These are phyloP conservation scores for Listronotus oregonensis DNA, from an alignment of 1,140 invertebrate species.

Conservation along the genomic window DNA sequence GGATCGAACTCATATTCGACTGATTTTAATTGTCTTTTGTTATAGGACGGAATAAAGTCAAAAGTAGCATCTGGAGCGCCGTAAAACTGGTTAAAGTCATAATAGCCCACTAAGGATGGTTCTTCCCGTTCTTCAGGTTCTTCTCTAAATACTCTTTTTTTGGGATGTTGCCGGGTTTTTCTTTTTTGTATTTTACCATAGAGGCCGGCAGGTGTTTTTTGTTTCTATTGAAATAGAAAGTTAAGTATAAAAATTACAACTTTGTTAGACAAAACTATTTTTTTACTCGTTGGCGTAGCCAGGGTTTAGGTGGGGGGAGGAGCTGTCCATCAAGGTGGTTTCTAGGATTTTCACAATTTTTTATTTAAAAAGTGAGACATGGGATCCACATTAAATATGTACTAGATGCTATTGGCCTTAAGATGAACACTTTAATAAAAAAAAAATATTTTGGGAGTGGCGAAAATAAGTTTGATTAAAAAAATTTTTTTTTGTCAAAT, in stretches of 20 bases:
- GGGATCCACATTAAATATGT: too few relatives aligned
- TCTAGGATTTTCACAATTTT: too few relatives aligned
- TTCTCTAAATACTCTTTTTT: neutral
- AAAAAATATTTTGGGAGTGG: too few relatives aligned
- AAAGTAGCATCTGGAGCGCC: slow-evolving; percentile 3
- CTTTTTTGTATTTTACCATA: slow-evolving; percentile 19
- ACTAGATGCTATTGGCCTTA: too few relatives aligned
- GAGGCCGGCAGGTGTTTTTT: slow-evolving; percentile 10
- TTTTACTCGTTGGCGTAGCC: too few relatives aligned
- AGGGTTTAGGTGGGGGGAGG: too few relatives aligned
- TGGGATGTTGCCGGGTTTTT: slow-evolving; percentile 7
- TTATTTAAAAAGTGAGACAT: too few relatives aligned
- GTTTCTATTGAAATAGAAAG: slow-evolving; percentile 1
- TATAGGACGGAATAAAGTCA: slow-evolving; percentile 25
- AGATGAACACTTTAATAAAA: too few relatives aligned
- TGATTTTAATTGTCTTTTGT: slow-evolving; percentile 25
- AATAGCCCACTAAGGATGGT: neutral
- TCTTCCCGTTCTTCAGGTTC: neutral
- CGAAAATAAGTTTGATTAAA: too few relatives aligned
- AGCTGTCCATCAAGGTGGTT: too few relatives aligned
- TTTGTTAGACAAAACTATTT: too few relatives aligned
- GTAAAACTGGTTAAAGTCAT: slow-evolving; percentile 1
- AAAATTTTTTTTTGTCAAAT: too few relatives aligned
- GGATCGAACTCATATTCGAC: slow-evolving; percentile 29
- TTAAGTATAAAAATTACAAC: neutral